Percentiles rank a stretch among this genome's conserved stretches.
Evolutionary conservation across 2,888 invertebrate genomes (phyloP).

Genomic region (Isoperla grammatica): DNA sequence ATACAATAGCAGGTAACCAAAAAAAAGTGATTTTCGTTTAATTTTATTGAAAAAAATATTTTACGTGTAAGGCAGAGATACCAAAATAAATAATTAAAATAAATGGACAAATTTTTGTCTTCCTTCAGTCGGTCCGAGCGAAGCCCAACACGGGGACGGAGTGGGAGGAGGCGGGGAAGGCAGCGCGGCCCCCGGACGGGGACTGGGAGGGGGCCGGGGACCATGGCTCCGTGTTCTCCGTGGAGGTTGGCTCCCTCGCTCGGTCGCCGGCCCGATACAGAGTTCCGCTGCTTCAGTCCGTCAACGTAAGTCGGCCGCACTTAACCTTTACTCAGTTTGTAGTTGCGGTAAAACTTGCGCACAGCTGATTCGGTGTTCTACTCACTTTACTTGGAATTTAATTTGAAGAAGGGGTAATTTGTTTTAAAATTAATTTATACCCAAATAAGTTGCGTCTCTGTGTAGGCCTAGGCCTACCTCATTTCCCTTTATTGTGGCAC

Average conservation of each 20-base stretch:
- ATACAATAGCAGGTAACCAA: too few relatives aligned
- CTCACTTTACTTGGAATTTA: too few relatives aligned
- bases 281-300: constrained; percentile 24
- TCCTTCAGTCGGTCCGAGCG: too few relatives aligned
- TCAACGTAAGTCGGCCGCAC: constrained; percentile 23
- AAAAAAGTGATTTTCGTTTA: too few relatives aligned
- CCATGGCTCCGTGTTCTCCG: constrained; percentile 18
- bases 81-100: constrained; percentile 1
- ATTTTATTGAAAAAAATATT: too few relatives aligned
- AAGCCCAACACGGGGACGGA: neutral
- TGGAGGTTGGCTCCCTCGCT: constrained; percentile 27
- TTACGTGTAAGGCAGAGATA: too few relatives aligned
- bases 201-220: neutral
- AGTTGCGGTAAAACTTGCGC: neutral
- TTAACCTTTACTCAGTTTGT: neutral
- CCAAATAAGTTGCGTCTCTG: too few relatives aligned
- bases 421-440: too few relatives aligned
- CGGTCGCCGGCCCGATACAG: constrained; percentile 27
- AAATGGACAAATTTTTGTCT: neutral
- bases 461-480: too few relatives aligned
- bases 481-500: too few relatives aligned
- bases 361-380: too few relatives aligned
- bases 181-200: neutral
- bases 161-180: constrained; percentile 5
- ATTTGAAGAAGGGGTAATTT: too few relatives aligned